Base-by-base conservation (phyloP, 1,140 invertebrate genomes). In the Drosophila suzukii region DNA sequence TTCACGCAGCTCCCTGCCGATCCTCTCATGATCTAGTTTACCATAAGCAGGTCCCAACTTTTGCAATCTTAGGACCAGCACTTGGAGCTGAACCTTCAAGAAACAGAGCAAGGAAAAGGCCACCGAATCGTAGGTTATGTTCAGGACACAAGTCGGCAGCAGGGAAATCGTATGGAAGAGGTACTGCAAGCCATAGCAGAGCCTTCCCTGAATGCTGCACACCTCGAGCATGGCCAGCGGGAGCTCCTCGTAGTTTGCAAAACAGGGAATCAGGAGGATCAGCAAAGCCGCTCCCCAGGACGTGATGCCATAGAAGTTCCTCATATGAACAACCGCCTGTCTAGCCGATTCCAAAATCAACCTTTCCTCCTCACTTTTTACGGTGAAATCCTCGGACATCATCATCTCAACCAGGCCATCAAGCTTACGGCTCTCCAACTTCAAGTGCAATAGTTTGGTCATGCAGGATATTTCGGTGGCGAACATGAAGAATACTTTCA, bases 401-500 rank as follows among this genome's bases (percentile, higher is more conserved):
- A 91, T 77, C 24, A 61, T 44, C 6, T 51, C 13, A 4, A 78
- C 71, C 0, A 91, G 32, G 0, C 50, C 2, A 8, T 46, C 55
- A 11, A 78, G 76, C 0, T 59, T 38, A 0, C 10, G 7, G n/a
- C 53, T 58, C 11, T 63, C 34, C 3, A 74, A 6, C 32, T 50
- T 72, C 3, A 91, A n/a, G 17, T 47, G 73, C 20, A 91, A 20
- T 17, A 81, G 41, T 51, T 91, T 91, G 7, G 56, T 47, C 81
- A 91, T 62, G 53, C 80, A 85, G 6, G 78, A 75, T 27, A 91
- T 46, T 27, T 78, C 75, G 7, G 91, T 91, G 70, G 78, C 74
- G 13, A 86, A 91, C 55, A 91, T 78, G 12, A 81, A 86, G 54
- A 91, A 86, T 13, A 91, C 88, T 5, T 89, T 76, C 4, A 91